Conservation (phyloP, 2,113 vertebrate genomes). For the Gobiocypris rarus region DNA sequence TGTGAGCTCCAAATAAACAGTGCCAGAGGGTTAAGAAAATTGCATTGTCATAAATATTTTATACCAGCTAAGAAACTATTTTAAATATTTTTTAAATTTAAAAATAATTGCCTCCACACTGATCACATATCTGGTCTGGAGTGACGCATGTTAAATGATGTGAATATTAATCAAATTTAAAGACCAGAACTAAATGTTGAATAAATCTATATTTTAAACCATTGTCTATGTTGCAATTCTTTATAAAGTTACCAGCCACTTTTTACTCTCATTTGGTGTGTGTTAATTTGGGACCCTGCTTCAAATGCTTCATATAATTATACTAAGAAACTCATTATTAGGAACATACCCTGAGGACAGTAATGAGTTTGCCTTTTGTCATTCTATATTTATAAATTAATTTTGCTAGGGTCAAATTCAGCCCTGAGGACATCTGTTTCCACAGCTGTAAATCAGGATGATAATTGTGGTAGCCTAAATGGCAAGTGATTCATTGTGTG, state of each 20-base stretch:
- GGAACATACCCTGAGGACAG: slow-evolving; percentile 62
- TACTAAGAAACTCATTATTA: slow-evolving; percentile 65
- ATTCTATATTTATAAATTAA: slow-evolving; percentile 64
- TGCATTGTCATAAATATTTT: neutral
- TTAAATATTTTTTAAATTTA: neutral
- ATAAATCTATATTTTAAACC: neutral
- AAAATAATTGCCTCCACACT: too few species aligned
- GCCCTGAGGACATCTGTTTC: slow-evolving; percentile 56
- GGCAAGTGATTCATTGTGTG: slow-evolving; percentile 44
- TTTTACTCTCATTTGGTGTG: neutral
- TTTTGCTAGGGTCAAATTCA: slow-evolving; percentile 57
- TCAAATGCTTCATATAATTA: slow-evolving; percentile 37
- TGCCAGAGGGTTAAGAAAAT: neutral
- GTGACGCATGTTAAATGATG: neutral
- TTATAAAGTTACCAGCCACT: neutral
- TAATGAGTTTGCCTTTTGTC: slow-evolving; percentile 52
- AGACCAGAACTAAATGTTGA: neutral
- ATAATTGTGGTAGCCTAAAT: slow-evolving; percentile 50
- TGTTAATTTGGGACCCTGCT: slow-evolving; percentile 10
- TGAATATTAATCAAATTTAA: neutral
- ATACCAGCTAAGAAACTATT: neutral
- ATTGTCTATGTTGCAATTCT: neutral
- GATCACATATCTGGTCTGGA: neutral
- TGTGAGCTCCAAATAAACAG: neutral
- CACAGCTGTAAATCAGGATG: slow-evolving; percentile 48